Conservation (phyloP, 2,888 invertebrate species). For the Agrenia bidenticulata region DNA sequence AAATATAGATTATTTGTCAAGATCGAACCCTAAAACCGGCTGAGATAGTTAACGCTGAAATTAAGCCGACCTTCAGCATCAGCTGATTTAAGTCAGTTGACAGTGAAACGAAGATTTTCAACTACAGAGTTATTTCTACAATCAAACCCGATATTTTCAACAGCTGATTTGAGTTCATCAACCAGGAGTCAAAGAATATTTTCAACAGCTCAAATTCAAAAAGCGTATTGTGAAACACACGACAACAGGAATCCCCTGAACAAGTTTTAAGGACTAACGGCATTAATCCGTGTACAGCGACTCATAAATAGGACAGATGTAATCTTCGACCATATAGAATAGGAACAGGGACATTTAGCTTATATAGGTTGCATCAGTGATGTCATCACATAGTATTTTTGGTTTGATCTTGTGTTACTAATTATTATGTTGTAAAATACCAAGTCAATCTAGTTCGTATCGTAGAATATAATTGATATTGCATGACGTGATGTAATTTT, state of each 20-base stretch:
- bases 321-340: too few species aligned
- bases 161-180: not conserved
- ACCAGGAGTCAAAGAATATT: not conserved
- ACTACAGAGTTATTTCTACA: not conserved
- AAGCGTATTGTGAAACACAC: not conserved
- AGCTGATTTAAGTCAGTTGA: not conserved
- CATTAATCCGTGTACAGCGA: too few species aligned
- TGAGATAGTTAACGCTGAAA: slow-evolving; percentile 19
- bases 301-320: too few species aligned
- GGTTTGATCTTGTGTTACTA: not conserved
- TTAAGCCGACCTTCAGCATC: not conserved
- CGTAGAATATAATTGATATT: too few species aligned
- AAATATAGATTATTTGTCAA: slow-evolving; percentile 44
- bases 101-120: not conserved
- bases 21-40: slow-evolving; percentile 31
- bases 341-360: too few species aligned
- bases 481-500: too few species aligned
- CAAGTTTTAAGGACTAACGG: too few species aligned
- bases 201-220: not conserved
- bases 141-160: not conserved
- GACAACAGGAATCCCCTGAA: not conserved
- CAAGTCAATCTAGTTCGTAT: not conserved
- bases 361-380: slow-evolving; percentile 1
- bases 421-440: not conserved
- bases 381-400: slow-evolving; percentile 11